phyloP scores from a whole-genome alignment of 2,797 vertebrate species.

The Gallinago solitaria region DNA sequence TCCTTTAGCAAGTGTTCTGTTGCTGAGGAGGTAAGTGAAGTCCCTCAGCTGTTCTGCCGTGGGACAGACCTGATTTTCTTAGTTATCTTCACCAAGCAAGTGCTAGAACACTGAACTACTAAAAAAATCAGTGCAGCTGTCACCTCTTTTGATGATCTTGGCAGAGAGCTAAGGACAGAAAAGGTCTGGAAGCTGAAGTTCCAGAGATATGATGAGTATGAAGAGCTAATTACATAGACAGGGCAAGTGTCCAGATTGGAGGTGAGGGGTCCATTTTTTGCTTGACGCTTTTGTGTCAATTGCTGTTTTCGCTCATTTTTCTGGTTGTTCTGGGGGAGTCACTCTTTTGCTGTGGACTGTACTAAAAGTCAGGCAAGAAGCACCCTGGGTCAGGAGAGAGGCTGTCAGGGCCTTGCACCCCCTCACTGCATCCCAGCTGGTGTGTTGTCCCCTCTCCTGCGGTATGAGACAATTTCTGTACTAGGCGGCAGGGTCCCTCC shows the following conservation, averaged over 20 bases:
- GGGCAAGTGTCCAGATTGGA: not conserved
- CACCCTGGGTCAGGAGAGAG: not conserved
- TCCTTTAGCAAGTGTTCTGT: not conserved
- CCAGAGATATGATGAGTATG: not conserved
- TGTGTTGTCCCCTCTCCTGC: accelerated
- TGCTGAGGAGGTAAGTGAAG: not conserved
- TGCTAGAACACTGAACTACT: not conserved
- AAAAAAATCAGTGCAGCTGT: not conserved
- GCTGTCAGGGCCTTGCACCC: not conserved
- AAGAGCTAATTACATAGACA: not conserved
- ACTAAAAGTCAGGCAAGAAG: not conserved
- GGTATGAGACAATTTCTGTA: not conserved
- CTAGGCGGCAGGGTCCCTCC: not conserved
- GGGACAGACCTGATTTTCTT: not conserved
- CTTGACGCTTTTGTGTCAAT: not conserved
- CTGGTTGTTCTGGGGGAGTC: not conserved
- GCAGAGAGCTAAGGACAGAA: not conserved
- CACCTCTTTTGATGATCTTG: not conserved
- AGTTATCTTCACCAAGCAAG: not conserved
- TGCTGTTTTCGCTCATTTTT: not conserved
- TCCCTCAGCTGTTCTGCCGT: not conserved
- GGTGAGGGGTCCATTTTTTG: not conserved
- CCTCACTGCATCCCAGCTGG: not conserved
- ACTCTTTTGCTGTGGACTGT: not conserved
- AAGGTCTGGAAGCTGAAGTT: not conserved